A percentile compares a stretch with the other conserved stretches of the same genome.
phyloP scores from a whole-genome alignment of 2,888 invertebrate species.

The Tricholauxania praeusta region DNA sequence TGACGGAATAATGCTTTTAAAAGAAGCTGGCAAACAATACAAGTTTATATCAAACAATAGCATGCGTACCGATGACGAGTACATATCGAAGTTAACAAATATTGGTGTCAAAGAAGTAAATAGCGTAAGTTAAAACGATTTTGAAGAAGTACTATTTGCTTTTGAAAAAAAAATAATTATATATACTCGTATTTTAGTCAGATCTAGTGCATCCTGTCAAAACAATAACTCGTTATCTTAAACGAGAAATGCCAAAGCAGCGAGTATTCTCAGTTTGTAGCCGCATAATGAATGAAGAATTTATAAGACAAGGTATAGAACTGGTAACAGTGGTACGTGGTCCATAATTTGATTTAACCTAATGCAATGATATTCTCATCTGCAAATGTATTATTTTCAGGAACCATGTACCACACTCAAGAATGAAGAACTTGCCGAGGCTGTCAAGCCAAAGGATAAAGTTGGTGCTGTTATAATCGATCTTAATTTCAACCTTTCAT shows the following conservation, averaged over 20 bases:
- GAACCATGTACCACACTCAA: slow-evolving; percentile 42
- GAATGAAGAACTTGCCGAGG: slow-evolving; percentile 28
- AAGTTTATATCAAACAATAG: slow-evolving; percentile 65
- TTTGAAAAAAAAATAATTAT: background rate
- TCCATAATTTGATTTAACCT: background rate
- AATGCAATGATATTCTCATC: background rate
- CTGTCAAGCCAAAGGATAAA: slow-evolving; percentile 36
- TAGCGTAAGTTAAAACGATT: slow-evolving; percentile 49
- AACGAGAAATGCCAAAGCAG: slow-evolving; percentile 64
- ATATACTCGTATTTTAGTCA: slow-evolving; percentile 54
- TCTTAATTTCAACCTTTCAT: slow-evolving; percentile 63
- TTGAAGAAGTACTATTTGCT: background rate
- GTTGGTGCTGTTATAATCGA: slow-evolving; percentile 68
- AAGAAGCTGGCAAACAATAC: slow-evolving; percentile 63
- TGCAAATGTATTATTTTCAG: slow-evolving; percentile 30
- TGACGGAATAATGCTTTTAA: slow-evolving; percentile 58
- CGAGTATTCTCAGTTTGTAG: slow-evolving; percentile 64
- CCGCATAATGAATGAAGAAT: slow-evolving; percentile 52
- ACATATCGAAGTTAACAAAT: slow-evolving; percentile 50
- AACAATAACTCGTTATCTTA: slow-evolving; percentile 66
- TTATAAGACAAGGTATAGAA: slow-evolving; percentile 64
- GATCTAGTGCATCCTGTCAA: slow-evolving; percentile 66
- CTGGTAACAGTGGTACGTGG: slow-evolving; percentile 58
- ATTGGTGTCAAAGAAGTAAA: slow-evolving; percentile 51
- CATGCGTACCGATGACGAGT: slow-evolving; percentile 52